Conservation (phyloP, 1,140 invertebrate genomes). For the Psix sp. region DNA sequence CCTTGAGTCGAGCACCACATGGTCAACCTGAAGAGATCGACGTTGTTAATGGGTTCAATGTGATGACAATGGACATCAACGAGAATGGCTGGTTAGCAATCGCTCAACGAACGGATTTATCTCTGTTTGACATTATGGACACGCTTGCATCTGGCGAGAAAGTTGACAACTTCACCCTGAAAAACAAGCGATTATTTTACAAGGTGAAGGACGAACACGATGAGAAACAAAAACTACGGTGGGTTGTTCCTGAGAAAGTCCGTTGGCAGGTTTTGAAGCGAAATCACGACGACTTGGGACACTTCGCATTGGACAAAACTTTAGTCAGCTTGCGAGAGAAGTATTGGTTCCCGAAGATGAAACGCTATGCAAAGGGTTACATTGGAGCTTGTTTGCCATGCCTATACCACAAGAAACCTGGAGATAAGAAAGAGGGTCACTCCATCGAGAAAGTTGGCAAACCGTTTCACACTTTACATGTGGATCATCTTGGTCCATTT, state of each 20-base stretch:
- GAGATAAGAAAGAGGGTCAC: constrained; percentile 41
- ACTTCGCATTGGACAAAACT: constrained; percentile 53
- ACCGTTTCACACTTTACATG: constrained; percentile 59
- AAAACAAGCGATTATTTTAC: constrained; percentile 9
- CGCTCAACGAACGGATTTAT: constrained; percentile 21
- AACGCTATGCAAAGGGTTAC: constrained; percentile 51
- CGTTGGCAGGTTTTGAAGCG: constrained; percentile 59
- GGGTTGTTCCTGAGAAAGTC: constrained; percentile 16
- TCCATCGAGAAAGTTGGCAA: constrained; percentile 50
- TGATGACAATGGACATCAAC: constrained; percentile 7
- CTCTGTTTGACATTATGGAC: constrained; percentile 3
- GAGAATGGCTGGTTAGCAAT: constrained; percentile 20
- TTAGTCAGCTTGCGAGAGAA: constrained; percentile 31
- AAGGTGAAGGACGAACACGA: constrained; percentile 9
- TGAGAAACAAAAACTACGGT: neutral
- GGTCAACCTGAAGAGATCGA: constrained; percentile 12
- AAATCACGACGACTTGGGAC: constrained; percentile 65
- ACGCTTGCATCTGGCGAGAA: neutral
- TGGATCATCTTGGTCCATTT: constrained; percentile 69
- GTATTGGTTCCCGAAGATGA: constrained; percentile 62
- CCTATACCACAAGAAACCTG: constrained; percentile 39
- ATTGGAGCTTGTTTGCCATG: constrained; percentile 46
- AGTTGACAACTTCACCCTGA: constrained; percentile 38
- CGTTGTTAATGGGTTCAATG: neutral
- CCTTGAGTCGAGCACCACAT: constrained; percentile 44